Evolutionary conservation across 2,888 invertebrate species (phyloP), one percentile per base, ranked within the genome.

Genomic region (Chironomus tentans): DNA sequence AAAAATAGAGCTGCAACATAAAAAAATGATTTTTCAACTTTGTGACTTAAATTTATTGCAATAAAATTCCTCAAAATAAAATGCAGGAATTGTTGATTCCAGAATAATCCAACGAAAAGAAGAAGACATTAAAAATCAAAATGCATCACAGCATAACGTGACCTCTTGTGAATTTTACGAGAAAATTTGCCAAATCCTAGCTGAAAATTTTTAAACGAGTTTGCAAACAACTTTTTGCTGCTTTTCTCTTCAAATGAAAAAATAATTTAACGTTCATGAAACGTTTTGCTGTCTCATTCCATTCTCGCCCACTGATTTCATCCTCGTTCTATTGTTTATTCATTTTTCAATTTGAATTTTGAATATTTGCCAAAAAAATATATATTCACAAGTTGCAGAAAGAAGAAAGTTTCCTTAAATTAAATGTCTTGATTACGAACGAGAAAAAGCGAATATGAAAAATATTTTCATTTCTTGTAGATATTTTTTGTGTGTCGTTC

Each of bases 261-360:
- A 56, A 56, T 56, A 56, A 56, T 18, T 56, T 56, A 18, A 56
- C 56, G 56, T 56, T 56, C 56, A 15, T 56, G 28, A 28, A 28
- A 28, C 28, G 28, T 28, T 28, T 28, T 28, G 3, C 3, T 6
- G 38, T 38, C 38, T 38, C 38, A 38, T 38, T 38, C 38, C 38
- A 38, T 38, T 38, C 38, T 38, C 38, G 38, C 38, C 38, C 38
- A 38, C 38, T 38, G 38, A 38, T 56, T 56, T 68, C 24, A 24
- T 48, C 70, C 47, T 48, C 48, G 12, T 68, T 70, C 70, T 47
- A 48, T 70, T 70, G 70, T 70, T 70, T 70, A 70, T 70, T 70
- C 70, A 70, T 70, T 70, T 38, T 70, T 70, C 70, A 70, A 70
- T 70, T 70, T 70, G 70, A 70, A 70, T 70, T 47, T 70, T 48